A percentile compares a stretch with the other conserved stretches of the same genome.
phyloP scores from a whole-genome alignment of 2,113 vertebrate genomes.

The Mionectes macconnelli region DNA sequence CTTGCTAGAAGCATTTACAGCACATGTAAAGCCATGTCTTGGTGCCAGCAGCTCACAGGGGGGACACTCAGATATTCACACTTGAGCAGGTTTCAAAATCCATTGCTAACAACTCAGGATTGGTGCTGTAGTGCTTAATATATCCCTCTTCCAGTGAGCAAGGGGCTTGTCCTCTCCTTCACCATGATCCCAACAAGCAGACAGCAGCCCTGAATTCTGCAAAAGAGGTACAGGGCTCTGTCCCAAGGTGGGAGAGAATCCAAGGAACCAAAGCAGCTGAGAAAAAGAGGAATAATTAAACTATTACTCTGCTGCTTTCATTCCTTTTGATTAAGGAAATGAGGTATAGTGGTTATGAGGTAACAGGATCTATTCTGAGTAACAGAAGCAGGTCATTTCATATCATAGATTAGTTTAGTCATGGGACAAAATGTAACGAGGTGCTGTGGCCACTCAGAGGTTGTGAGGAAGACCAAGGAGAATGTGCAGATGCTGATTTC shows the following conservation, averaged over 20 bases:
- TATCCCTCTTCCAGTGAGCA: fast-evolving
- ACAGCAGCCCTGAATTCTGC: not conserved
- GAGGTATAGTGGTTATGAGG: not conserved
- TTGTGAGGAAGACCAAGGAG: not conserved
- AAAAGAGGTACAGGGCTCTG: not conserved
- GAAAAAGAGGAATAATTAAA: not conserved
- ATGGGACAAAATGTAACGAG: not conserved
- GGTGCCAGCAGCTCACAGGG: not conserved
- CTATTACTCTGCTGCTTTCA: not conserved
- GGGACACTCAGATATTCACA: not conserved
- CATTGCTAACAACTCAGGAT: not conserved
- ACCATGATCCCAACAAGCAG: not conserved
- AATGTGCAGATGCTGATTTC: fast-evolving
- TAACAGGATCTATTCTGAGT: not conserved
- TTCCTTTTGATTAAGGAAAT: not conserved
- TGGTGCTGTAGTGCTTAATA: not conserved
- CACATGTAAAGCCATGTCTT: fast-evolving
- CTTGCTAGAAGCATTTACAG: not conserved
- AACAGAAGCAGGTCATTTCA: not conserved
- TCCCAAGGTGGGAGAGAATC: not conserved
- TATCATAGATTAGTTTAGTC: not conserved
- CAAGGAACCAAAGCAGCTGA: not conserved
- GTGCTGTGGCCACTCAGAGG: not conserved
- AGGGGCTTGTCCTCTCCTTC: not conserved
- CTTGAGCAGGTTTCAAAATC: not conserved